A percentile compares a stretch with the other conserved stretches of the same genome.
Conservation (phyloP, 2,113 vertebrate species). For the Siniperca chuatsi region DNA sequence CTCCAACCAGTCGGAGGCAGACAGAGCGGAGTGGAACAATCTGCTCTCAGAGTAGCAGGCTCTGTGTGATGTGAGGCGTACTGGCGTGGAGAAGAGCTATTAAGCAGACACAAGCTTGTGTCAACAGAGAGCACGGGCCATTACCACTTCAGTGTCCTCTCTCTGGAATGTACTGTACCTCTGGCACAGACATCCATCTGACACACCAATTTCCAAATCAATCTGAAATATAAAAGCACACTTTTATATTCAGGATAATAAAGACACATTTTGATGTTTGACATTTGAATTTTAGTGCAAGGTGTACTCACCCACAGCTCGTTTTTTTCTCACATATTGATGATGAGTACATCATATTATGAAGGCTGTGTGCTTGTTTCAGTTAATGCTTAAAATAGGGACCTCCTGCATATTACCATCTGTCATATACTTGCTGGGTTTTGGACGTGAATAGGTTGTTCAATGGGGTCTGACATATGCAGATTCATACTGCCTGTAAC, state of each 20-base stretch:
- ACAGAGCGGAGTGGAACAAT: background rate
- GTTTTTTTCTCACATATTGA: background rate
- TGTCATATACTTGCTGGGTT: conserved; percentile 24
- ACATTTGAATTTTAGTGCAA: background rate
- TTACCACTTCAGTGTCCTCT: conserved; percentile 14
- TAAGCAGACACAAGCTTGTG: conserved; percentile 40
- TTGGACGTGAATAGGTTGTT: conserved; percentile 7
- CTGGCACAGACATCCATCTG: conserved; percentile 22
- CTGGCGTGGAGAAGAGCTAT: conserved; percentile 15
- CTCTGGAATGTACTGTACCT: conserved; percentile 30
- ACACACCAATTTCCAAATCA: background rate
- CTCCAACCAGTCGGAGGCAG: conserved; percentile 59
- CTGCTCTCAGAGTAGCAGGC: conserved; percentile 21
- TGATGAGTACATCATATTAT: background rate
- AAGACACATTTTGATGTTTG: background rate
- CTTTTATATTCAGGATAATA: background rate
- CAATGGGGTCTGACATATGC: background rate
- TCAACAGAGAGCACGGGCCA: conserved; percentile 56
- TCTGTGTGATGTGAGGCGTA: background rate
- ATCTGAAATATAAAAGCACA: background rate
- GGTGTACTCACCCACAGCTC: background rate
- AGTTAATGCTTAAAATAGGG: conserved; percentile 14
- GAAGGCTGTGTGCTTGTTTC: background rate
- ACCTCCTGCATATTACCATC: conserved; percentile 35
- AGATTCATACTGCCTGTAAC: background rate